Evolutionary conservation across 2,797 vertebrate species (phyloP).

Genomic region (Odontamblyopus rebecca): DNA sequence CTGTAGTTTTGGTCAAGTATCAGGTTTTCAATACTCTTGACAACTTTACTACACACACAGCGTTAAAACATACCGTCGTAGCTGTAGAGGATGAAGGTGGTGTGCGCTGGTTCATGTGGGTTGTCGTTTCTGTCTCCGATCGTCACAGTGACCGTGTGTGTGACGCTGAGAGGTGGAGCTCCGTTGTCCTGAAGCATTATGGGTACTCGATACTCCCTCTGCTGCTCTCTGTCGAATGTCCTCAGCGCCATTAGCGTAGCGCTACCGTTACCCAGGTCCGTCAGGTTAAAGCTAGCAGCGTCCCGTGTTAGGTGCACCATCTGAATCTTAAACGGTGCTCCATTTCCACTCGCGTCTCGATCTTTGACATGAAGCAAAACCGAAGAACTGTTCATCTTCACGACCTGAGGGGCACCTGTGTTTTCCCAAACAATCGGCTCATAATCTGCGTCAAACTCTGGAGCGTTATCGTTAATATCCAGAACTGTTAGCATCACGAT

Average conservation of each 20-base stretch:
- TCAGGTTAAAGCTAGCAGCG: slow-evolving; percentile 79
- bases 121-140: slow-evolving; percentile 90
- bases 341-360: slow-evolving; percentile 79
- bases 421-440: slow-evolving; percentile 89
- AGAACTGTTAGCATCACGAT: slow-evolving; percentile 81
- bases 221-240: slow-evolving; percentile 85
- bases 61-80: slow-evolving; percentile 74
- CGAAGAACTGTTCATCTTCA: slow-evolving; percentile 85
- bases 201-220: slow-evolving; percentile 82
- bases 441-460: slow-evolving; percentile 84
- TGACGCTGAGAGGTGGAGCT: slow-evolving; percentile 85
- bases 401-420: slow-evolving; percentile 74
- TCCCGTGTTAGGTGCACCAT: slow-evolving; percentile 73
- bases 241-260: slow-evolving; percentile 79
- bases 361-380: slow-evolving; percentile 80
- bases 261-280: slow-evolving; percentile 84
- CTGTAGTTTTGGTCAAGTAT: too few relatives aligned
- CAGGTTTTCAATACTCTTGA: too few relatives aligned
- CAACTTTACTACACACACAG: too few relatives aligned
- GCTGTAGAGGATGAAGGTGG: slow-evolving; percentile 84
- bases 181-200: slow-evolving; percentile 88
- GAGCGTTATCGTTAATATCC: slow-evolving; percentile 88
- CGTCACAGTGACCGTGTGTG: slow-evolving; percentile 81
- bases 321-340: slow-evolving; percentile 82
- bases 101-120: slow-evolving; percentile 82